Base-by-base conservation (phyloP, 2,888 invertebrate genomes). In the Periphyllus acericola region DNA sequence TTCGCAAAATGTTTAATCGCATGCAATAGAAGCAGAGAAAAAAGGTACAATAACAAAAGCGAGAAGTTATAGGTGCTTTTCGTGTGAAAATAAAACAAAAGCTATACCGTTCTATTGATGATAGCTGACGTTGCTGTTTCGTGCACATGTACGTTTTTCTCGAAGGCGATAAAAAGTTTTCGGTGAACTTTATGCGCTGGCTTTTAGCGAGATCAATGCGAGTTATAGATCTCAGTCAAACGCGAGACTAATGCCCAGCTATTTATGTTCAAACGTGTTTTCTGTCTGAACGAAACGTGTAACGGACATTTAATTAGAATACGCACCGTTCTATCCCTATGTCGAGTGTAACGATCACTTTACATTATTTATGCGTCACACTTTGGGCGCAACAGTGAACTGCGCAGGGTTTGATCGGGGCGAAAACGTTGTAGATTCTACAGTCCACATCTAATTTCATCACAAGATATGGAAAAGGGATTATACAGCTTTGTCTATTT, bases 31-130 rank as follows among this genome's bases (percentile, higher is more conserved):
- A n/a, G n/a, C n/a, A n/a, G n/a, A n/a, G n/a, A n/a, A 9, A 1
- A 40, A 9, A 40, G n/a, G 40, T 76, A 46, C 29, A 76, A 36
- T 36, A 76, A 76, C 29, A 29, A 76, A 29, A 76, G 40, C 9
- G 29, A 76, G 46, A 29, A 46, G 29, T 76, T 46, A n/a, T n/a
- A 21, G 29, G 29, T 40, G 29, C 29, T 46, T 76, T 52, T 76
- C 14, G 40, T 17, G 40, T 36, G 75, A 76, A 55, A 55, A 79
- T 55, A 79, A 79, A 79, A 52, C 34, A 55, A 79, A 55, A 52
- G 55, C 34, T n/a, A n/a, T 79, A 76, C 25, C 34, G 6, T 32
- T 55, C 11, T 76, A 29, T 52, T 34, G 78, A 21, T 14, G 55
- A 34, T 55, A 21, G n/a, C n/a, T n/a, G 55, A 55, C 55, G 29